Base-by-base conservation (phyloP, 23 tunicate genomes). In the Clavelina lepadiformis region DNA sequence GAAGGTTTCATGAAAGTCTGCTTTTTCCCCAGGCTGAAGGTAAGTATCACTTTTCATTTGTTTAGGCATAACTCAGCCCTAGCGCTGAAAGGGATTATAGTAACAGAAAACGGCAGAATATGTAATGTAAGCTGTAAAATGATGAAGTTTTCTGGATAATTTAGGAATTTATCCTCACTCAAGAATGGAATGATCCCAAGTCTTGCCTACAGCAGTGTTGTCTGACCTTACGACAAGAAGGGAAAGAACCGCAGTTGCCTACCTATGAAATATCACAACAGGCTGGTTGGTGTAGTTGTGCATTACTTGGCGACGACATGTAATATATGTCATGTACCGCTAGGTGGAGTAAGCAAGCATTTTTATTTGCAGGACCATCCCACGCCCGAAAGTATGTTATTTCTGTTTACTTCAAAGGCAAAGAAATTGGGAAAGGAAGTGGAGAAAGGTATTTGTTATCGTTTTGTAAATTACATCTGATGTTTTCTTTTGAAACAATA, bases 121-220 rank as follows among this genome's bases (percentile, higher is more conserved):
- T 13, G 18, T 13, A 44, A 13, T 44, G 13, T 44, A 13, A 44
- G 18, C 50, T 44, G 13, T 44, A 13, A 13, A 13, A 13, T 13
- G 18, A 13, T n/a, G n/a, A n/a, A n/a, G n/a, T n/a, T n/a, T n/a
- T n/a, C n/a, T n/a, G n/a, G n/a, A n/a, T n/a, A 20, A 4, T 45
- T 6, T 55, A 82, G 78, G 93, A 93, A 56, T 93, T 93, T 59
- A 93, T 93, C 47, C 77, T 80, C 46, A 73, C 63, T 15, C 98
- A 93, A 79, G 94, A 78, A 58, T 93, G 98, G 98, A 93, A 93
- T 52, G 98, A 93, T 64, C 98, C 98, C 5, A 93, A 93, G 62
- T 83, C 93, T 5, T 93, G 98, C 64, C 44, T 93, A 52, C 98
- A 93, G 52, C 98, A 93, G 64, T 93, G 98, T 33, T 93, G 98